Percentiles rank a stretch among this genome's conserved stretches.
Evolutionary conservation across 1,140 invertebrate genomes (phyloP).

Genomic region (Danaus melanippus): DNA sequence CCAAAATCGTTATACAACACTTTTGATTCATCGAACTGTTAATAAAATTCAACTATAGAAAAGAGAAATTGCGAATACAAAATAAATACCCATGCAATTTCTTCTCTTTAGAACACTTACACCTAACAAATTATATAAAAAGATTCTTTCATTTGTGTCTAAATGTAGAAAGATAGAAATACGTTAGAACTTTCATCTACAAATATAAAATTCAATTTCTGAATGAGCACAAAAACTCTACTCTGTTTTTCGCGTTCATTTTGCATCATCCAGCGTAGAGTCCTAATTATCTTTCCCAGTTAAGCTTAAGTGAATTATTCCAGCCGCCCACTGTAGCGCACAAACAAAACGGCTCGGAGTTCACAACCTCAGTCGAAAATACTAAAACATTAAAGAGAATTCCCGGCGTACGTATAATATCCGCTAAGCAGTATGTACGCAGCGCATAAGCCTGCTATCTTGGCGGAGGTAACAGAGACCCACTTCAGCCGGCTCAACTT

Average conservation of each 20-base stretch:
- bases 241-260: slow-evolving; percentile 69
- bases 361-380: slow-evolving; percentile 71
- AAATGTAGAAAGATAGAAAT: slow-evolving; percentile 46
- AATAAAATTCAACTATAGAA: background rate
- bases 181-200: slow-evolving; percentile 67
- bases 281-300: slow-evolving; percentile 72
- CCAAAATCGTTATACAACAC: slow-evolving; percentile 24
- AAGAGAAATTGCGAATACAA: background rate
- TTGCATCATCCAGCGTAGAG: slow-evolving; percentile 70
- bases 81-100: slow-evolving; percentile 23
- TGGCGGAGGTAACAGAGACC: slow-evolving; percentile 51
- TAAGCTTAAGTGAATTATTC: slow-evolving; percentile 72
- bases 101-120: slow-evolving; percentile 15
- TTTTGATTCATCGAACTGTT: slow-evolving; percentile 31
- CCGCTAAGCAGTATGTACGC: slow-evolving; percentile 55
- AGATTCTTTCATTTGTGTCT: slow-evolving; percentile 44
- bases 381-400: slow-evolving; percentile 70
- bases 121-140: slow-evolving; percentile 51
- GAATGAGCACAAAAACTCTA: slow-evolving; percentile 70
- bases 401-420: slow-evolving; percentile 63
- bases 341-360: slow-evolving; percentile 66
- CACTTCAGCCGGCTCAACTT: slow-evolving; percentile 65
- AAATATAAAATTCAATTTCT: slow-evolving; percentile 72
- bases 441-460: slow-evolving; percentile 62
- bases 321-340: slow-evolving; percentile 64